A percentile compares a stretch with the other conserved stretches of the same genome.
Conservation (phyloP, 2,797 vertebrate genomes). For the Onychomys torridus region DNA sequence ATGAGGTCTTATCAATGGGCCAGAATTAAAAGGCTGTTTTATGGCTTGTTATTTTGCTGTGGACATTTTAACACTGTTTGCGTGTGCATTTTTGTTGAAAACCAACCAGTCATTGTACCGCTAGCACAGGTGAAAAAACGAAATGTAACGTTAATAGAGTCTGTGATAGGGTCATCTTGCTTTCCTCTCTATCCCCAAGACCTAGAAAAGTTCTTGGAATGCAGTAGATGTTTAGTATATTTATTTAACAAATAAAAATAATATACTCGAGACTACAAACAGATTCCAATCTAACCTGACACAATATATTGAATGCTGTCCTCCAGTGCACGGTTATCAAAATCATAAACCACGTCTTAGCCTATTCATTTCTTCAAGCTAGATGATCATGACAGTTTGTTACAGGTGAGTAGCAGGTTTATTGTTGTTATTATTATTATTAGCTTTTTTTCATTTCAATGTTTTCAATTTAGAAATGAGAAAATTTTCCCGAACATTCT, state of each 20-base stretch:
- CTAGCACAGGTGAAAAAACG: neutral
- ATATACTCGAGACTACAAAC: neutral
- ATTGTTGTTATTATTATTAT: neutral
- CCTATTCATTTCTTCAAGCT: slow-evolving; percentile 36
- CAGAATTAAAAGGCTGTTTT: slow-evolving; percentile 25
- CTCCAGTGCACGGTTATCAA: slow-evolving; percentile 23
- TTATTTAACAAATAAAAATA: slow-evolving; percentile 28
- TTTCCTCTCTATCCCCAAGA: neutral
- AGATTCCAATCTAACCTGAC: neutral
- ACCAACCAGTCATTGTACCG: neutral
- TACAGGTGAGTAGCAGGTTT: neutral
- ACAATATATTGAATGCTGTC: neutral
- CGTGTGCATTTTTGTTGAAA: slow-evolving; percentile 14
- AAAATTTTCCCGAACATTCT: slow-evolving; percentile 47
- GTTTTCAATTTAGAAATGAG: slow-evolving; percentile 21
- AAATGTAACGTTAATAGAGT: neutral
- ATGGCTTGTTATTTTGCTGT: neutral
- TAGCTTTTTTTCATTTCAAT: slow-evolving; percentile 8
- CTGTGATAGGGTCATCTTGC: neutral
- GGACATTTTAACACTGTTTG: slow-evolving; percentile 23
- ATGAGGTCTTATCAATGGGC: neutral
- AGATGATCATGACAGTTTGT: slow-evolving; percentile 14
- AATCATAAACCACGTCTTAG: slow-evolving; percentile 32
- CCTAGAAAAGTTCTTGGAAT: neutral
- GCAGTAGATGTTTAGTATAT: neutral